phyloP scores from a whole-genome alignment of 1,140 invertebrate genomes.

The Diachasma alloeum region DNA sequence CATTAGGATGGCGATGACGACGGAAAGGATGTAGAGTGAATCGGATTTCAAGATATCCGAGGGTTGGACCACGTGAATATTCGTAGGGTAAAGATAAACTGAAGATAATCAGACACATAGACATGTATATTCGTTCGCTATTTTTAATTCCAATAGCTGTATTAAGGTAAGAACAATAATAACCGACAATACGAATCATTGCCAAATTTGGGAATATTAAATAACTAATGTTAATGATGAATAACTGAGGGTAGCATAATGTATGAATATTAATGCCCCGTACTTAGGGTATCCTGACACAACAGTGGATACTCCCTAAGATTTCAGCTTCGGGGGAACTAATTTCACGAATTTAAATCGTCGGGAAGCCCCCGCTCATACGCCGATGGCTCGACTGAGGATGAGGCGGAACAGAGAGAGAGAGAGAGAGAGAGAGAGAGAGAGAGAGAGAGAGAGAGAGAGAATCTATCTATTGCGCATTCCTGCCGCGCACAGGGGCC shows the following conservation, averaged over 20 bases:
- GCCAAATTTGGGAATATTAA: constrained; percentile 41
- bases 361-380: too few species aligned
- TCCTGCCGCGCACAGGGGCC: too few species aligned
- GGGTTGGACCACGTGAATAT: not conserved
- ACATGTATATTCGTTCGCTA: constrained; percentile 31
- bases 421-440: too few species aligned
- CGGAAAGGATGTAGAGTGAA: too few species aligned
- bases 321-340: too few species aligned
- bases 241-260: not conserved
- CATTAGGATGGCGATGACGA: too few species aligned
- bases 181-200: constrained; percentile 57
- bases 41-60: not conserved
- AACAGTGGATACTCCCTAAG: too few species aligned
- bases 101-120: constrained; percentile 37
- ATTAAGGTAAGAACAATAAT: constrained; percentile 34
- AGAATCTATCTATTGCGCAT: too few species aligned
- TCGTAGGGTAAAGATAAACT: not conserved
- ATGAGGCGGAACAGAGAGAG: too few species aligned
- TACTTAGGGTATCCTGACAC: not conserved
- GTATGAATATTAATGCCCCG: not conserved
- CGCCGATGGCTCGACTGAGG: too few species aligned
- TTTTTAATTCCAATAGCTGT: constrained; percentile 15
- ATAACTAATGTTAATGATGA: constrained; percentile 14
- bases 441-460: too few species aligned
- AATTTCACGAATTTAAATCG: too few species aligned